These are phyloP conservation scores for Notamacropus eugenii DNA, from an alignment of 2,797 vertebrate species.

Conservation along the genomic window DNA sequence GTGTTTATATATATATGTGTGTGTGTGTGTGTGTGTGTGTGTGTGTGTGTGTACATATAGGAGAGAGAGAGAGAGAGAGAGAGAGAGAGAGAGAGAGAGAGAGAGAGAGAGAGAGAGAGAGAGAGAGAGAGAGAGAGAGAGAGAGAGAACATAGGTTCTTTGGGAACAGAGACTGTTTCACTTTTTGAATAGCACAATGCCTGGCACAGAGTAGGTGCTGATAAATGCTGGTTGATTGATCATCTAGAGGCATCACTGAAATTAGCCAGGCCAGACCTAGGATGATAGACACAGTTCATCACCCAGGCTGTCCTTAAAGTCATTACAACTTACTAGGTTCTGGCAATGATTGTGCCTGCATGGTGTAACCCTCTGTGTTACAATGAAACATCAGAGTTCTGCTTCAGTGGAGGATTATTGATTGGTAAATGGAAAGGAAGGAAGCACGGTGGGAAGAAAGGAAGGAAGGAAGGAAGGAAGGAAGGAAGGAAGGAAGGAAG, in stretches of 20 bases:
- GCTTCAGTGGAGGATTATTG: background rate
- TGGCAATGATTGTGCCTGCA: background rate
- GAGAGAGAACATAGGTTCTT: background rate
- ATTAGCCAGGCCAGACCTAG: background rate
- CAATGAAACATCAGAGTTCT: background rate
- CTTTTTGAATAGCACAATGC: background rate
- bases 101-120: too few species aligned
- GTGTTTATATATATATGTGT: too few species aligned
- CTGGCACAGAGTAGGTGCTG: background rate
- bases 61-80: too few species aligned
- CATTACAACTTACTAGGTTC: background rate
- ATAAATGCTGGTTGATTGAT: background rate
- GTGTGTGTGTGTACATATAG: too few species aligned
- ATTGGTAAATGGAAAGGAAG: background rate
- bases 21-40: too few species aligned
- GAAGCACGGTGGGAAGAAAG: too few species aligned
- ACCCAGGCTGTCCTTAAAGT: background rate
- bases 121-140: too few species aligned
- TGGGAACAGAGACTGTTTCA: background rate
- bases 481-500: background rate
- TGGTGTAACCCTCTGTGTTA: background rate
- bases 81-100: too few species aligned
- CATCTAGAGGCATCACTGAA: background rate
- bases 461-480: background rate
- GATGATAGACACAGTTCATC: background rate